Evolutionary conservation across 2,888 invertebrate genomes (phyloP).

Genomic region (Entomobrya multifasciata): DNA sequence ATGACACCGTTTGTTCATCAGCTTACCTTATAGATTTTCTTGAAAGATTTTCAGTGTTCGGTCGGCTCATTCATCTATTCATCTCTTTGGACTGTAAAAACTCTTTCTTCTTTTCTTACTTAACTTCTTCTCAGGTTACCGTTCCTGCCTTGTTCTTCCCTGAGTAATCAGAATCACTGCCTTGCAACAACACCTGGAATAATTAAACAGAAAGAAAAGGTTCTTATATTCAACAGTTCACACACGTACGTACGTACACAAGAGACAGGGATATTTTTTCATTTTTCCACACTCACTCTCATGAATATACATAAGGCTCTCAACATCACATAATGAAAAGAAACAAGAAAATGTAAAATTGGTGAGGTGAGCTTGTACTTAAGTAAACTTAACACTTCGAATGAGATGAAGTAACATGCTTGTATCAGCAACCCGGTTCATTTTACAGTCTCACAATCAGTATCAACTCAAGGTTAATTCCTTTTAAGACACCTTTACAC

Average conservation of each 20-base stretch:
- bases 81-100: constrained; percentile 19
- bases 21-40: constrained; percentile 45
- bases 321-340: too few species aligned
- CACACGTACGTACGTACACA: constrained; percentile 5
- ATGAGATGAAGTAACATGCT: constrained; percentile 15
- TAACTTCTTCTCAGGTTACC: constrained; percentile 64
- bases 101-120: constrained; percentile 33
- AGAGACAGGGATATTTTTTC: constrained; percentile 6
- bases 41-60: constrained; percentile 25
- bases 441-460: neutral
- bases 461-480: constrained; percentile 79
- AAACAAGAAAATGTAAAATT: constrained; percentile 26
- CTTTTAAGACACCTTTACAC: constrained; percentile 78
- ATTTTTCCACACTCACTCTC: constrained; percentile 61
- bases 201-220: constrained; percentile 79
- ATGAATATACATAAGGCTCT: constrained; percentile 68
- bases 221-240: constrained; percentile 62
- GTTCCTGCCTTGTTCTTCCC: constrained; percentile 33
- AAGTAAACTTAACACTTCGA: neutral
- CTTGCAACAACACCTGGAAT: constrained; percentile 80
- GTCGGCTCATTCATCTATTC: constrained; percentile 32
- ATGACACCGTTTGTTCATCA: constrained; percentile 58
- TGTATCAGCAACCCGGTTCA: neutral
- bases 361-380: constrained; percentile 45
- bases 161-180: constrained; percentile 69